Conservation (phyloP, 2,113 vertebrate genomes). For the Pseudorasbora parva region DNA sequence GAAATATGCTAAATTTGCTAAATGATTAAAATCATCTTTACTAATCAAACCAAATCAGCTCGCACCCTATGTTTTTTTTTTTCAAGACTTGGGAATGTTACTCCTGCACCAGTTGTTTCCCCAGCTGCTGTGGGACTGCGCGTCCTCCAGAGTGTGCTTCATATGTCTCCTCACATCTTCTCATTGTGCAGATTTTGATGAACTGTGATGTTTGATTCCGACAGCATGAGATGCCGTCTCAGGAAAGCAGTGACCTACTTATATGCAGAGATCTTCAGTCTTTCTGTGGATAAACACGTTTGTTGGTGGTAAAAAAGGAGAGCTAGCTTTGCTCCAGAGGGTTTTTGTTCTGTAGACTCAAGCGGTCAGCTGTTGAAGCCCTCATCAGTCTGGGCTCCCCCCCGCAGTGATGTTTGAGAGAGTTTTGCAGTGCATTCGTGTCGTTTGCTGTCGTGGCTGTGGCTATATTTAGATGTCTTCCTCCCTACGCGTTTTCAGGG, state of each 20-base stretch:
- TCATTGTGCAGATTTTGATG: conserved; percentile 13
- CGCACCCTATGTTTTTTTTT: not conserved
- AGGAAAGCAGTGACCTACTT: conserved; percentile 31
- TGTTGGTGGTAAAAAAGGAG: not conserved
- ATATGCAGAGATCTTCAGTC: conserved; percentile 10
- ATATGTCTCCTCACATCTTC: not conserved
- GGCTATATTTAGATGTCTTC: conserved; percentile 81
- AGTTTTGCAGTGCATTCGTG: conserved; percentile 36
- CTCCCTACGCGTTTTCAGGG: conserved; percentile 82
- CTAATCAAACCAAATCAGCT: not conserved
- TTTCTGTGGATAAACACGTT: not conserved
- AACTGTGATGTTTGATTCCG: conserved; percentile 24
- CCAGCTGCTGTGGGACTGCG: conserved; percentile 30
- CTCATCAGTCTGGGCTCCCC: not conserved
- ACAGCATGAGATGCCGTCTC: not conserved
- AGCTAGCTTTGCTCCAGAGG: not conserved
- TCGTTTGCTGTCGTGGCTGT: conserved; percentile 71
- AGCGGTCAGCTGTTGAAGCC: conserved; percentile 23
- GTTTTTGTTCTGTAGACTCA: not conserved
- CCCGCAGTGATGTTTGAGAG: conserved; percentile 23
- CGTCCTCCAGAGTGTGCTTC: conserved; percentile 15
- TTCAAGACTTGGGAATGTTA: not conserved
- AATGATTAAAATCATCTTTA: not conserved
- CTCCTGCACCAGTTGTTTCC: conserved; percentile 46
- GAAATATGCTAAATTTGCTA: not conserved